Conservation (phyloP, 2,113 vertebrate genomes). For the Sclerurus mexicanus region DNA sequence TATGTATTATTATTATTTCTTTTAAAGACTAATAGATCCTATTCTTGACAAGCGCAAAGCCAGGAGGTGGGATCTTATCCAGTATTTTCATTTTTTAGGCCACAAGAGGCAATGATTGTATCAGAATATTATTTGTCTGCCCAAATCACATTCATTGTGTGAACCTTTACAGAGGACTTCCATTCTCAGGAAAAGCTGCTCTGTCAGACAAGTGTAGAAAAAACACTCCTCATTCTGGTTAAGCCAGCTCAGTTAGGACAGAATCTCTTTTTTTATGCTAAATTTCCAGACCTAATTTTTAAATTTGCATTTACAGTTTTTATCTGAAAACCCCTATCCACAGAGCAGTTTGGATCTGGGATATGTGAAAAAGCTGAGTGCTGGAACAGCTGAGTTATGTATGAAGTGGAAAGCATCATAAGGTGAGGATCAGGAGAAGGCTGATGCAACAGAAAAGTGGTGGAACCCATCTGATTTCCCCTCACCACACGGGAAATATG, state of each 20-base stretch:
- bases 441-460: not conserved
- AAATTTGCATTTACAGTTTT: not conserved
- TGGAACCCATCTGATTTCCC: not conserved
- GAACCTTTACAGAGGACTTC: conserved; percentile 53
- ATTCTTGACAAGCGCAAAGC: conserved; percentile 72
- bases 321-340: not conserved
- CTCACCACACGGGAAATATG: not conserved
- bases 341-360: not conserved
- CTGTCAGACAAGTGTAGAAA: conserved; percentile 27
- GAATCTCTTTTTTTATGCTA: not conserved
- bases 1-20: conserved; percentile 73
- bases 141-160: conserved; percentile 62
- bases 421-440: not conserved
- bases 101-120: conserved; percentile 73
- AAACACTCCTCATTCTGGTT: not conserved
- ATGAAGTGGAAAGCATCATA: not conserved
- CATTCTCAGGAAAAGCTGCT: conserved; percentile 23
- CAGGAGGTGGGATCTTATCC: conserved; percentile 71
- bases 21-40: conserved; percentile 73
- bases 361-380: not conserved
- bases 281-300: not conserved
- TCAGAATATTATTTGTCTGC: conserved; percentile 68
- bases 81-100: conserved; percentile 76
- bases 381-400: not conserved
- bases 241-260: conserved; percentile 1